Percentiles rank a stretch among this genome's conserved stretches.
Conservation (phyloP, 53 echinoderm and acorn worm genomes). For the Henricia sp. region DNA sequence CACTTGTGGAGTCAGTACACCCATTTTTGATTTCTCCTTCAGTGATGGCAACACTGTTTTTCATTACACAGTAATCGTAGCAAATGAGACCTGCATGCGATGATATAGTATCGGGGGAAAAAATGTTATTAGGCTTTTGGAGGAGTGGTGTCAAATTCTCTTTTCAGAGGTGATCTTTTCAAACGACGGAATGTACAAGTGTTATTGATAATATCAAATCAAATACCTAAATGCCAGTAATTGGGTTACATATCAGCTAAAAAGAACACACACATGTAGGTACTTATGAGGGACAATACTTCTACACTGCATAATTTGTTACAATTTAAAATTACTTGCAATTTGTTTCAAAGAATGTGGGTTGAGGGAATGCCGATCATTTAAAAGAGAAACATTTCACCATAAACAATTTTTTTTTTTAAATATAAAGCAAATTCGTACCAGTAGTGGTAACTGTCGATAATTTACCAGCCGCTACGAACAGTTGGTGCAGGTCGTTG, state of each 20-base stretch:
- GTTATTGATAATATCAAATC: no score
- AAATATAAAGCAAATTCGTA: slow-evolving; percentile 22
- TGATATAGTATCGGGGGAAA: background rate
- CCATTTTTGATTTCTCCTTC: slow-evolving; percentile 64
- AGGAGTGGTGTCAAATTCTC: background rate
- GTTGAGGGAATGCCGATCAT: background rate
- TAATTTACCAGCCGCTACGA: slow-evolving; percentile 77
- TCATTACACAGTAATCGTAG: slow-evolving; percentile 87
- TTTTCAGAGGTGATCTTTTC: no score
- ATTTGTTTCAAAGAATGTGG: background rate
- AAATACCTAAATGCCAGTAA: no score
- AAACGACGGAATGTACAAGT: no score
- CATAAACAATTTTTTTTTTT: background rate
- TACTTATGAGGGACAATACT: background rate
- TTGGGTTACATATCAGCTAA: no score
- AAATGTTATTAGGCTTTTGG: background rate
- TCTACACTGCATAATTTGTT: background rate
- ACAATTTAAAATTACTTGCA: background rate
- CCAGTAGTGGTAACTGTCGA: slow-evolving; percentile 79
- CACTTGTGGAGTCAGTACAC: slow-evolving; percentile 50
- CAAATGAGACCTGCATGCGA: slow-evolving; percentile 75
- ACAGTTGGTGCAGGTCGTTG: slow-evolving; percentile 70
- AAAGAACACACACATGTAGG: background rate
- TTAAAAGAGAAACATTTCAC: background rate
- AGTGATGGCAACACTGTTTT: slow-evolving; percentile 72